These are phyloP conservation scores for Halocynthia aurantium DNA, from an alignment of 23 tunicate genomes.

Conservation along the genomic window DNA sequence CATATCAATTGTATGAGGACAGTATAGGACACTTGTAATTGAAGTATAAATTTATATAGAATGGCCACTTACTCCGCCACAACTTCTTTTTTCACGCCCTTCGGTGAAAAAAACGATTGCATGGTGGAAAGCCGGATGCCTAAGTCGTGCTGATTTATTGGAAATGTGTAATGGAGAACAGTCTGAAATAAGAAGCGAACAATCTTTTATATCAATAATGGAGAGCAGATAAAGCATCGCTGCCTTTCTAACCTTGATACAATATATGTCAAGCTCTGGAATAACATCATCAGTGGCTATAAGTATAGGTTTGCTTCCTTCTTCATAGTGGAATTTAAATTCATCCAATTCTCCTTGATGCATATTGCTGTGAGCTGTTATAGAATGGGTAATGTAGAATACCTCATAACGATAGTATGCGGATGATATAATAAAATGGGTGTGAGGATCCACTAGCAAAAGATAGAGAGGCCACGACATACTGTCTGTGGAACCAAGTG, in stretches of 20 bases:
- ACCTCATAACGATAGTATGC: not conserved
- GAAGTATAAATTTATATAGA: no score
- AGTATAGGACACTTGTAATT: no score
- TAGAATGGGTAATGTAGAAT: not conserved
- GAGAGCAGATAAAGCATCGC: not conserved
- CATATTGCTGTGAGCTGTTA: constrained; percentile 20
- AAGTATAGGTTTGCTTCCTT: constrained; percentile 34
- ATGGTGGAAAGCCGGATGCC: constrained; percentile 12
- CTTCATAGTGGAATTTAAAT: constrained; percentile 3
- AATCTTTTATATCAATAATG: not conserved
- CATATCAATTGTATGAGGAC: no score
- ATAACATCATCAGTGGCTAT: constrained; percentile 55
- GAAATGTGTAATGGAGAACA: constrained; percentile 16
- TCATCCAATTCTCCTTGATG: constrained; percentile 18
- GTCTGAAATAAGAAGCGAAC: not conserved
- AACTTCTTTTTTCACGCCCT: no score
- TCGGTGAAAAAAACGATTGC: not conserved
- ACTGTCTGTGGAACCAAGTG: no score
- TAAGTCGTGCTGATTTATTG: constrained; percentile 13
- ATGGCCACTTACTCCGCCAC: no score
- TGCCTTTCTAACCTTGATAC: constrained; percentile 26
- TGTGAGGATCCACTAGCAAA: no score
- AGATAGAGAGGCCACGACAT: no score
- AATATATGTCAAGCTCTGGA: constrained; percentile 33
- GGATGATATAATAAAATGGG: not conserved